Base-by-base conservation (phyloP, 1,140 invertebrate species). In the Lordiphosa collinella region DNA sequence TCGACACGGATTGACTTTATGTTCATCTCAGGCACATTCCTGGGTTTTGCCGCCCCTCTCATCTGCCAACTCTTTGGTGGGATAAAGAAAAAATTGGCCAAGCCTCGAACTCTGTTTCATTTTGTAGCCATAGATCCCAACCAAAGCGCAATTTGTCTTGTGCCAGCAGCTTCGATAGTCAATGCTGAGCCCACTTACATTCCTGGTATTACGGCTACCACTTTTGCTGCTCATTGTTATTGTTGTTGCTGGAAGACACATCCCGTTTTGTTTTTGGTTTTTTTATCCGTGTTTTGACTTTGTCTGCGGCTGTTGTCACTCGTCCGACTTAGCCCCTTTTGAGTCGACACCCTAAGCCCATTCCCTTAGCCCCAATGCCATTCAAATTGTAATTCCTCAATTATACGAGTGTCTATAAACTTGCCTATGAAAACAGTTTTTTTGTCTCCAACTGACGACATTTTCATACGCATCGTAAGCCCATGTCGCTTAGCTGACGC, bases 121-220 rank as follows among this genome's bases (percentile, higher is more conserved):
- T 82, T 73, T 71, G 56, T 61, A 84, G 56, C 61, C 76, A 78
- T 76, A 59, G 64, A 74, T 80, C 65, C 64, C 55, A 66, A 61
- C 68, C 73, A 66, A 73, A 87, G 72, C 66, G 79, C 85, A 87
- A 87, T 87, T 87, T 87, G 76, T 87, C 86, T 87, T 86, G 53
- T 80, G 58, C 55, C 66, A 82, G 52, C 65, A 61, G 78, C 59
- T 58, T 64, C 78, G 67, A 82, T 76, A 68, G 58, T 71, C 78
- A 68, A 68, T 75, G 71, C 73, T 68, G 56, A 82, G 76, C 71
- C 71, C 72, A 67, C 78, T 80, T 80, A 82, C 78, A 76, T 44
- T 84, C 75, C 37, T 74, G 69, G 72, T 78, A 68, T 78, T 72
- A 66, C 69, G 52, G 44, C n/a, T 46, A 31, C 29, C 49, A 25